Conservation (phyloP, 1,140 invertebrate genomes). For the Drosophila navojoa region DNA sequence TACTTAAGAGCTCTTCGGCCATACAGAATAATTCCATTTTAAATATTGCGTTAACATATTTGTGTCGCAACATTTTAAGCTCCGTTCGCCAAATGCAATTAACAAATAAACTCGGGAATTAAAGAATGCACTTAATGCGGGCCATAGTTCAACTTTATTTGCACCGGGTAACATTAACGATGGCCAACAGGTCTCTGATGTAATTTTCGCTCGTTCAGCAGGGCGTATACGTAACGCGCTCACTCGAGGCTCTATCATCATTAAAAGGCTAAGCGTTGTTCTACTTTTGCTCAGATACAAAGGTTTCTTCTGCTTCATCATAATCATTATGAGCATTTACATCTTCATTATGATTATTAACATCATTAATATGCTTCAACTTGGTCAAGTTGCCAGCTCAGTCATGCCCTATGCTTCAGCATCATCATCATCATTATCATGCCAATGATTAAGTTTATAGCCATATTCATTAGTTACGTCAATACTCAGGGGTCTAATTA, state of each 20-base stretch:
- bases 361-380: slow-evolving; percentile 13
- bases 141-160: not conserved
- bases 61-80: slow-evolving; percentile 58
- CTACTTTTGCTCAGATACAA: no score
- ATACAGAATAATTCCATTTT: slow-evolving; percentile 55
- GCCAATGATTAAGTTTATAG: slow-evolving; percentile 25
- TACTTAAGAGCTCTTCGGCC: slow-evolving; percentile 58
- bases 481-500: slow-evolving; percentile 46
- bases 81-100: slow-evolving; percentile 60
- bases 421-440: slow-evolving; percentile 18
- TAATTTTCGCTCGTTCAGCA: slow-evolving; percentile 15
- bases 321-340: no score
- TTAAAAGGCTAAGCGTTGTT: slow-evolving; percentile 32
- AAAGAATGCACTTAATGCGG: slow-evolving; percentile 44
- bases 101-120: slow-evolving; percentile 46
- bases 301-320: no score
- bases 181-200: slow-evolving; percentile 47
- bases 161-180: not conserved
- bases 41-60: slow-evolving; percentile 65
- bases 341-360: no score
- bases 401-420: slow-evolving; percentile 12
- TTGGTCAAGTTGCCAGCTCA: slow-evolving; percentile 28
- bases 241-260: slow-evolving; percentile 42
- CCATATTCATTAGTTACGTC: slow-evolving; percentile 34
- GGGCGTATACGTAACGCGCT: slow-evolving; percentile 51